phyloP scores from a whole-genome alignment of 2,113 vertebrate genomes.

The Peromyscus californicus region DNA sequence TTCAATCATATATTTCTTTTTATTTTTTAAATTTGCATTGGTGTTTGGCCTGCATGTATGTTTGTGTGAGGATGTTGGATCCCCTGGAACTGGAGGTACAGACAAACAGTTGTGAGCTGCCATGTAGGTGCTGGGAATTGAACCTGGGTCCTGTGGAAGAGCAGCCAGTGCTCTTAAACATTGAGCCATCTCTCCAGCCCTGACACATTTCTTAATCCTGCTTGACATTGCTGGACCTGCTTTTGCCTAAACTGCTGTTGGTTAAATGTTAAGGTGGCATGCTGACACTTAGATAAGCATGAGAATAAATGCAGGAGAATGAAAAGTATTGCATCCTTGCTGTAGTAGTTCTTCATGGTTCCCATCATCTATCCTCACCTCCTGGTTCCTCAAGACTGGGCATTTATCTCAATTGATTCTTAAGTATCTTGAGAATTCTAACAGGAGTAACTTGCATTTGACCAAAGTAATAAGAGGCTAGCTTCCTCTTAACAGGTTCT shows the following conservation, averaged over 20 bases:
- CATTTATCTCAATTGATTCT: not conserved
- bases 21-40: too few species aligned
- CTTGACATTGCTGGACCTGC: not conserved
- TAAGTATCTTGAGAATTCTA: not conserved
- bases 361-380: not conserved
- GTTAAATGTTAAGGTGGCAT: not conserved
- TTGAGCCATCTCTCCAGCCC: too few species aligned
- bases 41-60: too few species aligned
- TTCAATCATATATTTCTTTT: not conserved
- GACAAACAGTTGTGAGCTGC: too few species aligned
- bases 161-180: not conserved
- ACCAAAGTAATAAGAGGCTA: not conserved
- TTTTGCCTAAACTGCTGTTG: not conserved
- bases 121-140: too few species aligned
- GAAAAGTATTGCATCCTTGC: not conserved
- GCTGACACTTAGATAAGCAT: too few species aligned
- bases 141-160: too few species aligned
- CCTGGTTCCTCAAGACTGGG: rapidly evolving
- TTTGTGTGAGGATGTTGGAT: too few species aligned
- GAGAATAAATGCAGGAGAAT: not conserved
- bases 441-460: not conserved
- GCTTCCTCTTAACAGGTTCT: conserved; percentile 87
- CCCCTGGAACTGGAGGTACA: too few species aligned
- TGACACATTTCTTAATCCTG: not conserved
- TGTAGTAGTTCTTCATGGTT: not conserved